Percentiles rank a stretch among this genome's conserved stretches.
Evolutionary conservation across 1,140 invertebrate species (phyloP).

Genomic region (Asobara japonica): DNA sequence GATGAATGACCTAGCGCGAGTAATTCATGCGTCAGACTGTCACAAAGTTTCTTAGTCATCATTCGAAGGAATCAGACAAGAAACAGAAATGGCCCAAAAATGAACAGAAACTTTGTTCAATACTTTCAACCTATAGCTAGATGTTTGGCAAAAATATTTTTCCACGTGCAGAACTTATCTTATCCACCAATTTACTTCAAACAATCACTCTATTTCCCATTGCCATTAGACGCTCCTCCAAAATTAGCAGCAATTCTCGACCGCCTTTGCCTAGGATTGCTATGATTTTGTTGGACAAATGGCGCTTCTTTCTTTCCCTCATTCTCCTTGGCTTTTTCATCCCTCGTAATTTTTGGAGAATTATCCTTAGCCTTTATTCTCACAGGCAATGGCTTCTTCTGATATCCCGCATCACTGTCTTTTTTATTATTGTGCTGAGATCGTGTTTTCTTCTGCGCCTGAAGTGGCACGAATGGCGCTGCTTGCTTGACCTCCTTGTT

Average conservation of each 20-base stretch:
- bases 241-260: conserved; percentile 70
- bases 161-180: no score
- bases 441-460: conserved; percentile 63
- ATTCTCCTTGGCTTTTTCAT: conserved; percentile 36
- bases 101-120: no score
- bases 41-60: no score
- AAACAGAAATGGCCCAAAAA: no score
- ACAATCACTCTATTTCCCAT: conserved; percentile 15
- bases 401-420: neutral
- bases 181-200: neutral
- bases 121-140: no score
- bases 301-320: conserved; percentile 32
- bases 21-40: no score
- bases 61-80: no score
- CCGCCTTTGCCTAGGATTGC: conserved; percentile 58
- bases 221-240: conserved; percentile 41
- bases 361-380: conserved; percentile 39
- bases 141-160: no score
- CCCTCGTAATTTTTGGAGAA: conserved; percentile 32
- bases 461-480: conserved; percentile 62
- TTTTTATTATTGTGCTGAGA: conserved; percentile 38
- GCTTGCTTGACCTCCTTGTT: conserved; percentile 47
- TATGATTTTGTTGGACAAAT: conserved; percentile 47
- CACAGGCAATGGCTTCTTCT: conserved; percentile 8
- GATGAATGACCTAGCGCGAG: no score